Base-by-base conservation (phyloP, 2,888 invertebrate species). In the Heteromyza rotundicornis region DNA sequence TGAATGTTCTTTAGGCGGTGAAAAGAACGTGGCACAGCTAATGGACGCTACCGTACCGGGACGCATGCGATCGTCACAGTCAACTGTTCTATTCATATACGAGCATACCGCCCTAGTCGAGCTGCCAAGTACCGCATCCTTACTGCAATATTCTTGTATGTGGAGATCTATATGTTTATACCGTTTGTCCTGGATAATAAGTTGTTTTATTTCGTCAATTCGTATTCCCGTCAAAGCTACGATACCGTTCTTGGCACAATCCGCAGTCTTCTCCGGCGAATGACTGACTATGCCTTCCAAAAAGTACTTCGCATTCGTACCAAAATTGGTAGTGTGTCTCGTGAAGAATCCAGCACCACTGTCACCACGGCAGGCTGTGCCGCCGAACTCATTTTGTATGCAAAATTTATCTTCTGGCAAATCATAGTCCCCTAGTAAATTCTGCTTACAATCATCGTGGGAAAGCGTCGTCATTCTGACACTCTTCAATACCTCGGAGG, bases 331-430 rank as follows among this genome's bases (percentile, higher is more conserved):
- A n/a, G n/a, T n/a, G n/a, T n/a, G n/a, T 27, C 27, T 5, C 10
- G 10, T 10, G 10, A 27, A 27, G 27, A 70, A 66, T 20, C 72
- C 72, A 35, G 70, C 72, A 16, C 75, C 75, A 63, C 70, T 70
- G 36, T 72, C 71, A 20, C 70, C 69, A 36, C 60, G 17, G 27
- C 72, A 72, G 7, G 66, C 60, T 14, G 64, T 50, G 52, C 49
- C 65, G 17, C 69, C 73, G 44, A 63, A 57, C 7, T 52, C 22
- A 53, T 61, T 63, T 8, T 70, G 68, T 23, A 75, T 70, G 67
- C 78, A 78, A 56, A 77, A 74, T 66, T 78, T 78, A 64, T 78
- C 78, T 12, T 56, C 52, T 0, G 75, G 71, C 22, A 78, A 57
- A 51, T 59, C 68, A n/a, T 40, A n/a, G 3, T 7, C 14, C 14